Conservation (phyloP, 1,140 invertebrate genomes). For the Platorchestia sp. region DNA sequence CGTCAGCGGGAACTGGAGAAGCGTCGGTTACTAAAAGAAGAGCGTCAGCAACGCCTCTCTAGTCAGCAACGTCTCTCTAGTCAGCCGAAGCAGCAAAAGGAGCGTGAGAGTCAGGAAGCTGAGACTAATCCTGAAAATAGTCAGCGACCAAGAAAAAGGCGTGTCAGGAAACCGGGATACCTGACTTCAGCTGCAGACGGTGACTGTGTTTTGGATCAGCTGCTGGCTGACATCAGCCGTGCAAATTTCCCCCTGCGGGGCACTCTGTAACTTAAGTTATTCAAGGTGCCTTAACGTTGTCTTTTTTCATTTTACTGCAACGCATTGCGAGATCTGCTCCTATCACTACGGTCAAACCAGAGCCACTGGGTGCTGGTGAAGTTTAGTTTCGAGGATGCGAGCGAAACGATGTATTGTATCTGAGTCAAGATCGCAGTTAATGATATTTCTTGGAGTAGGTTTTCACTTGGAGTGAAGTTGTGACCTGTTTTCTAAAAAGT, state of each 20-base stretch:
- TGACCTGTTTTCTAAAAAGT: neutral
- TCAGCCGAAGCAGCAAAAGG: slow-evolving; percentile 50
- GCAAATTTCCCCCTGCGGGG: slow-evolving; percentile 61
- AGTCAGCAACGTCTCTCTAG: neutral
- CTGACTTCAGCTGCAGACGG: slow-evolving; percentile 56
- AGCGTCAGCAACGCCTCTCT: slow-evolving; percentile 49
- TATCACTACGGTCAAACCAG: neutral
- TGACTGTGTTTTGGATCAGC: slow-evolving; percentile 60
- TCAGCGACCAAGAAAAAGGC: neutral
- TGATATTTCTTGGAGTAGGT: neutral
- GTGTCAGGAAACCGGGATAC: slow-evolving; percentile 48
- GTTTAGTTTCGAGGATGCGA: neutral
- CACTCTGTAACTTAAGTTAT: too few species aligned
- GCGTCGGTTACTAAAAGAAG: slow-evolving; percentile 43
- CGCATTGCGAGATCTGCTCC: too few species aligned
- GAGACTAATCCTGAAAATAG: neutral
- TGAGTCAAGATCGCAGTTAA: neutral
- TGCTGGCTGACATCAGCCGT: slow-evolving; percentile 62
- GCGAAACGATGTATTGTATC: neutral
- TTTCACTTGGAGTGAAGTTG: too few species aligned
- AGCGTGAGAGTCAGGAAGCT: slow-evolving; percentile 48
- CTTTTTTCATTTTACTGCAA: too few species aligned
- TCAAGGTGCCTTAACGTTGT: too few species aligned
- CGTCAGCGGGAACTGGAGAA: slow-evolving; percentile 59
- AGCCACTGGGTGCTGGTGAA: neutral